A percentile compares a stretch with the other conserved stretches of the same genome.
Conservation (phyloP, 1,140 invertebrate species). For the Drosophila biarmipes region DNA sequence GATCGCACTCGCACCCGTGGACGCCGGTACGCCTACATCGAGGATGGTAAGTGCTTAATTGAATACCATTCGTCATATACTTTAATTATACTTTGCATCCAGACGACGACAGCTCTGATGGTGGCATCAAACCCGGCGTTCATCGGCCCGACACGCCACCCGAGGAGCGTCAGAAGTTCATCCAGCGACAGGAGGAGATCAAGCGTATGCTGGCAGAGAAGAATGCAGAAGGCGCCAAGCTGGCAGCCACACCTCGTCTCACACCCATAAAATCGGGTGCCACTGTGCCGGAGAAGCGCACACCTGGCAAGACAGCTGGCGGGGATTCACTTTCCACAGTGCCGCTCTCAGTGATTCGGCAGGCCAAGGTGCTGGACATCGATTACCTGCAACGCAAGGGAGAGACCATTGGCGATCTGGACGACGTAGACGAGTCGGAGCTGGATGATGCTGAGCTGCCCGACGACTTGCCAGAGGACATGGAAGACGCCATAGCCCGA, state of each 20-base stretch:
- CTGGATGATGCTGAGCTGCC: slow-evolving; percentile 77
- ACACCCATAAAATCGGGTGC: slow-evolving; percentile 68
- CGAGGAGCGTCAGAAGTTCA: slow-evolving; percentile 83
- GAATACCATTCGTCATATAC: not conserved
- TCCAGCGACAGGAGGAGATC: slow-evolving; percentile 83
- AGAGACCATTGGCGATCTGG: slow-evolving; percentile 62
- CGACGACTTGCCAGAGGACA: slow-evolving; percentile 84
- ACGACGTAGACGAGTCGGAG: slow-evolving; percentile 75
- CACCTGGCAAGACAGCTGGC: slow-evolving; percentile 54
- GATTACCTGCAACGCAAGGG: slow-evolving; percentile 84
- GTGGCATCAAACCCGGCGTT: slow-evolving; percentile 86
- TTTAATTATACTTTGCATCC: not conserved
- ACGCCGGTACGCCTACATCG: slow-evolving; percentile 89
- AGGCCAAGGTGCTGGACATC: slow-evolving; percentile 84
- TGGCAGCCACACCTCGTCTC: slow-evolving; percentile 77
- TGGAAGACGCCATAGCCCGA: slow-evolving; percentile 86
- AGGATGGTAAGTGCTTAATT: slow-evolving; percentile 74
- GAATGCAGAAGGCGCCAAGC: slow-evolving; percentile 80
- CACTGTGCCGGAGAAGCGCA: slow-evolving; percentile 48
- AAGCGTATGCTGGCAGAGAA: slow-evolving; percentile 84
- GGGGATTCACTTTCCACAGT: slow-evolving; percentile 79
- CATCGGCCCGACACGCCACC: slow-evolving; percentile 81
- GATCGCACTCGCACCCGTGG: slow-evolving; percentile 88
- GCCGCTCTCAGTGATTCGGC: slow-evolving; percentile 78
- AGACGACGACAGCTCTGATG: slow-evolving; percentile 83